Evolutionary conservation across 53 echinoderm and acorn worm species (phyloP).

Genomic region (Luidia sarsii): DNA sequence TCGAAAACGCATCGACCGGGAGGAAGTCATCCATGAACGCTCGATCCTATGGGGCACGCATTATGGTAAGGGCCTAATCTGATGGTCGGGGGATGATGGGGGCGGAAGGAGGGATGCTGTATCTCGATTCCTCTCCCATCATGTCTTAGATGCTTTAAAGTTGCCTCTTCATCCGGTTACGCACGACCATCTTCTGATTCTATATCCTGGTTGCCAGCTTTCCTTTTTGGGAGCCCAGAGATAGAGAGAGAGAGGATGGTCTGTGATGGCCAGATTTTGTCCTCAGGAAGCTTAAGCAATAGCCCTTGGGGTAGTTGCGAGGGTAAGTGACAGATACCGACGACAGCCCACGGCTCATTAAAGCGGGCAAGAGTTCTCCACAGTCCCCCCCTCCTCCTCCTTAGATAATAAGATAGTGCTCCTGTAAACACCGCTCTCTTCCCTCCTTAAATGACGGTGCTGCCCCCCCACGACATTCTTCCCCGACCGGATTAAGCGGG

Average conservation of each 20-base stretch:
- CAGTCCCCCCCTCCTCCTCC: too few relatives aligned
- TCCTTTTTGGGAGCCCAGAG: too few relatives aligned
- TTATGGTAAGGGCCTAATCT: too few relatives aligned
- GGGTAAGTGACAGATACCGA: neutral
- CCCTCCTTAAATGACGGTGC: neutral
- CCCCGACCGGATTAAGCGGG: neutral
- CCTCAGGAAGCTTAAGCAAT: slow-evolving; percentile 6
- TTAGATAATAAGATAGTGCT: neutral
- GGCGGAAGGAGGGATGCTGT: neutral
- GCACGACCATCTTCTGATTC: neutral
- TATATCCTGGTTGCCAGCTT: neutral
- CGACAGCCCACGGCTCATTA: neutral
- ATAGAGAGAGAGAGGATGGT: neutral
- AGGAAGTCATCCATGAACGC: too few relatives aligned
- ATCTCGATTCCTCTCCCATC: neutral
- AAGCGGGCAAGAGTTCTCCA: neutral
- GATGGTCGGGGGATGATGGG: neutral
- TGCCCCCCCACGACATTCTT: neutral
- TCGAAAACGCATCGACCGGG: too few relatives aligned
- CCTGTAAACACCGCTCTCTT: slow-evolving; percentile 5
- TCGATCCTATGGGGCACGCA: too few relatives aligned
- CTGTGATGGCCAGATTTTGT: slow-evolving; percentile 3
- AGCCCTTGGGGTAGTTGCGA: neutral
- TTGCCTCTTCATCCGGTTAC: neutral
- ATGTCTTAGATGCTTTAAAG: neutral